Percentiles rank a stretch among this genome's conserved stretches.
phyloP scores from a whole-genome alignment of 2,113 vertebrate genomes.

The Xenus cinereus region DNA sequence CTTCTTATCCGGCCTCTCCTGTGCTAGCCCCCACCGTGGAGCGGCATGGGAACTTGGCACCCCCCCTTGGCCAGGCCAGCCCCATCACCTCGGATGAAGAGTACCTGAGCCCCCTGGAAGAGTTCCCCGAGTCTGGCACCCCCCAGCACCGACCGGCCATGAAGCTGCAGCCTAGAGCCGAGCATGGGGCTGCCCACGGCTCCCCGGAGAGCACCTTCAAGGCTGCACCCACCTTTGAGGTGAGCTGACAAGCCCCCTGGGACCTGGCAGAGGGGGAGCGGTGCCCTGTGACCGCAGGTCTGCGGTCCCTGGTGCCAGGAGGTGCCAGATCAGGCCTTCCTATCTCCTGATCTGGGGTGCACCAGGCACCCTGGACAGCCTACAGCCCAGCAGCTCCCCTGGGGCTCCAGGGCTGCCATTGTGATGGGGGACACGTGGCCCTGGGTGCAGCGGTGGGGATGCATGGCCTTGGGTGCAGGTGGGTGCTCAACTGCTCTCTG shows the following conservation, averaged over 20 bases:
- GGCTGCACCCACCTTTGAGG: slow-evolving; percentile 91
- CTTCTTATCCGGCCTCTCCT: neutral
- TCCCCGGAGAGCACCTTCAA: slow-evolving; percentile 81
- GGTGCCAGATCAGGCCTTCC: neutral
- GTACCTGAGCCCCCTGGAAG: slow-evolving; percentile 95
- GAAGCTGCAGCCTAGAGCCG: slow-evolving; percentile 69
- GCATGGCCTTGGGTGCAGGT: neutral
- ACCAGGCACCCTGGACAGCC: neutral
- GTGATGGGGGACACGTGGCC: neutral
- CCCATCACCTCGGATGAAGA: slow-evolving; percentile 97
- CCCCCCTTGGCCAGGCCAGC: slow-evolving; percentile 85
- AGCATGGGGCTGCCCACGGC: slow-evolving; percentile 42
- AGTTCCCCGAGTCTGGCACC: slow-evolving; percentile 82
- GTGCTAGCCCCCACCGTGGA: slow-evolving; percentile 47
- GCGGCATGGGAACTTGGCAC: slow-evolving; percentile 65
- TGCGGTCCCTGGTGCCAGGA: neutral
- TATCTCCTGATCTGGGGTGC: neutral
- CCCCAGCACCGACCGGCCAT: slow-evolving; percentile 68
- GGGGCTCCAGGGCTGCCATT: neutral
- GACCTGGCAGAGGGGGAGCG: neutral
- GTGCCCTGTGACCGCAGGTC: neutral
- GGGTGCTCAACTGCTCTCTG: neutral
- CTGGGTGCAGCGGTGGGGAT: neutral
- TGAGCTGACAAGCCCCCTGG: slow-evolving; percentile 27
- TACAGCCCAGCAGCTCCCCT: neutral